Base-by-base conservation (phyloP, 2,888 invertebrate genomes). In the Scotopteryx bipunctaria region DNA sequence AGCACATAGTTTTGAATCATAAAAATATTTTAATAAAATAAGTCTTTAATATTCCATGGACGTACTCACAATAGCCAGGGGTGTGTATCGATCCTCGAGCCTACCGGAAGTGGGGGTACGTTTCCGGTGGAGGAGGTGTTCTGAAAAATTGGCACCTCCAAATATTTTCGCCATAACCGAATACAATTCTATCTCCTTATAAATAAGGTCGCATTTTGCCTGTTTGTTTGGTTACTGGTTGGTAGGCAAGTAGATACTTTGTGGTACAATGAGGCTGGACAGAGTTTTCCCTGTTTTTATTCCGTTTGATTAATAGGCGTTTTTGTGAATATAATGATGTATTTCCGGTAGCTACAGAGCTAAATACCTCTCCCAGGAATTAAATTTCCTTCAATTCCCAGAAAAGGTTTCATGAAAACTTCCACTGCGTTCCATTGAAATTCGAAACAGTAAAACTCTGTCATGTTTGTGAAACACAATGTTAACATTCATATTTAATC, bases 121-220 rank as follows among this genome's bases (percentile, higher is more conserved):
- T 78, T 82, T 83, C 85, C 83, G 81, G 78, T 71, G 69, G 65
- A 76, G 78, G 74, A 82, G 79, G 78, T 84, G 86, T 87, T 88
- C 87, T 89, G 86, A 88, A 88, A 90, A 90, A 90, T 89, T 87
- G 88, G 86, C 88, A 86, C 83, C 86, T 68, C 71, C 71, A 73
- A 73, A 71, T 76, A 73, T 68, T 71, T 73, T 36, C 36, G 15
- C 71, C 67, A 69, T 59, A 57, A 55, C 62, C 61, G 66, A 69
- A 67, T 64, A 69, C 59, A 64, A 71, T 76, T 69, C 63, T 81
- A 75, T 51, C 11, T 6, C 13, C 8, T 21, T 53, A 29, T 35
- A 14, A 49, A 69, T 73, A 76, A 72, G 61, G 67, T 55, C n/a
- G 35, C 40, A 46, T 52, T 57, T 49, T 19, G 35, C n/a, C n/a